phyloP scores from a whole-genome alignment of 2,888 invertebrate genomes.

The Eilema caniola region DNA sequence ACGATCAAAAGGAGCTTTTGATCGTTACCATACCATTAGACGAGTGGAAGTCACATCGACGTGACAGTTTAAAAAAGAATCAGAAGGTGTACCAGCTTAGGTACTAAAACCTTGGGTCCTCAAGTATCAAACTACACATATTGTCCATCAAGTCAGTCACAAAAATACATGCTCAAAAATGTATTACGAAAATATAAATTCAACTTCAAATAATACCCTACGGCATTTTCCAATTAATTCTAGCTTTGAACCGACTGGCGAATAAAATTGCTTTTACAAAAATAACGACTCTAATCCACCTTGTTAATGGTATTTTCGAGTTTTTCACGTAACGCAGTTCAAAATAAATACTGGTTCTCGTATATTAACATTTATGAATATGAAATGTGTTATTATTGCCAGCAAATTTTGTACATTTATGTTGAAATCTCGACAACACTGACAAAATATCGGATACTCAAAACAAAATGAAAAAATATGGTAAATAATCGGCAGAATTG shows the following conservation, averaged over 20 bases:
- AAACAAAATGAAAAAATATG: no score
- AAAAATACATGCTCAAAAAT: not conserved
- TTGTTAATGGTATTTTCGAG: conserved; percentile 1
- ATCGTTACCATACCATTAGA: no score
- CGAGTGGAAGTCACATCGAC: no score
- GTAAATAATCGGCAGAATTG: no score
- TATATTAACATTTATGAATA: not conserved
- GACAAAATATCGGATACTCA: not conserved
- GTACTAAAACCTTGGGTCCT: not conserved
- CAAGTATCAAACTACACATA: not conserved
- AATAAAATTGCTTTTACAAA: conserved; percentile 6
- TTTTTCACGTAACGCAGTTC: not conserved
- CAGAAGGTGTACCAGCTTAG: no score
- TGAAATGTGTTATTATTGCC: not conserved
- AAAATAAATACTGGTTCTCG: not conserved
- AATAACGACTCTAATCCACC: conserved; percentile 2
- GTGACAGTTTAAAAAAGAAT: no score
- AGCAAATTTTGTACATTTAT: not conserved
- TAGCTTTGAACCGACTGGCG: conserved; percentile 7
- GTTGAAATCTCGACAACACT: no score
- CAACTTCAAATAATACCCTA: conserved; percentile 11
- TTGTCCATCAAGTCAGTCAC: not conserved
- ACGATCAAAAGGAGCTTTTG: no score
- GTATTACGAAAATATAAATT: not conserved
- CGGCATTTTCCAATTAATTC: conserved; percentile 11